A percentile compares a stretch with the other conserved stretches of the same genome.
phyloP scores from a whole-genome alignment of 2,888 invertebrate genomes.

The Acrocyrtus sp. region DNA sequence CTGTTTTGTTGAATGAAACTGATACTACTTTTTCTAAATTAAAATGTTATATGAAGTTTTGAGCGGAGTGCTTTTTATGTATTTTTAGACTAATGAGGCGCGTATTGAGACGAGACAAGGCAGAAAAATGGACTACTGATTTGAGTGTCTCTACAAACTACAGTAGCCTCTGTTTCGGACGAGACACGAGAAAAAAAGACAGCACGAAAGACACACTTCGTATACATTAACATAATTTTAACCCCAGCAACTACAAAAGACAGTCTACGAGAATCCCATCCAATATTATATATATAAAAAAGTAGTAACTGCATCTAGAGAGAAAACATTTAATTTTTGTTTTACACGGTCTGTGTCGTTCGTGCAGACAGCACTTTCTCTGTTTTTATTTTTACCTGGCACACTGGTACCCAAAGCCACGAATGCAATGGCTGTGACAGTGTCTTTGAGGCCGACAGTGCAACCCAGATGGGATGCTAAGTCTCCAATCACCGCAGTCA shows the following conservation, averaged over 20 bases:
- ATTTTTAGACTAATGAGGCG: too few species aligned
- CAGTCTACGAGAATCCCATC: neutral
- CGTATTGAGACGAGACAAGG: neutral
- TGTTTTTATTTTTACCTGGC: conserved; percentile 68
- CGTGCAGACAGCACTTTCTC: neutral
- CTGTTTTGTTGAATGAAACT: too few species aligned
- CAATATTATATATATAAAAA: too few species aligned
- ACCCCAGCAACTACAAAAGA: conserved; percentile 8
- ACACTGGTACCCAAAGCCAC: conserved; percentile 74
- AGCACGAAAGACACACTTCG: neutral
- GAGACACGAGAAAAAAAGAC: neutral
- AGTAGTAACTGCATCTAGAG: too few species aligned
- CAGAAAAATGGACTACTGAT: neutral
- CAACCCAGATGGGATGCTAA: conserved; percentile 73
- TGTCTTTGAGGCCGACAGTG: conserved; percentile 71
- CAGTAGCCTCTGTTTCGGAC: too few species aligned
- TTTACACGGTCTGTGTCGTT: neutral
- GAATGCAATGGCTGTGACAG: conserved; percentile 73
- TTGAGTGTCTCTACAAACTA: neutral
- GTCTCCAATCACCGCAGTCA: conserved; percentile 74
- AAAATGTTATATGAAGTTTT: too few species aligned
- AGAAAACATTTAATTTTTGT: neutral
- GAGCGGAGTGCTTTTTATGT: neutral
- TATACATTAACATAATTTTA: neutral
- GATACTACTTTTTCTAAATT: too few species aligned